These are phyloP conservation scores for Lipophrys pholis DNA, from an alignment of 2,113 vertebrate species.

Conservation along the genomic window DNA sequence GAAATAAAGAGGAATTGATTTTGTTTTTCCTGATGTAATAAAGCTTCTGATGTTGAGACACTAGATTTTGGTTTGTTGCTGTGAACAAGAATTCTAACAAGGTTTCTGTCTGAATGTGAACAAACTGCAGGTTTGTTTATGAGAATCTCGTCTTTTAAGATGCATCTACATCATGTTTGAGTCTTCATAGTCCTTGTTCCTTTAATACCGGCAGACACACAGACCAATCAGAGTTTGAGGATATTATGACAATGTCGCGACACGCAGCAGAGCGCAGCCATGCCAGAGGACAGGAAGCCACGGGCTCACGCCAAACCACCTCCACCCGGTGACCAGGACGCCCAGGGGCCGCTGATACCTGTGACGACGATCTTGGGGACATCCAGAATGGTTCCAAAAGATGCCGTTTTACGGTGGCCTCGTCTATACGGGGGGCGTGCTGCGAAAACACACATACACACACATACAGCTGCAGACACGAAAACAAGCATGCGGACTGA, in stretches of 20 bases:
- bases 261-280: conserved; percentile 78
- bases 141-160: too few species aligned
- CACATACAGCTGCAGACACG: conserved; percentile 86
- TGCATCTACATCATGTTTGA: too few species aligned
- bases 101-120: too few species aligned
- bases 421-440: conserved; percentile 94
- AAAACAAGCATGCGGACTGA: conserved; percentile 88
- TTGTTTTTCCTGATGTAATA: too few species aligned
- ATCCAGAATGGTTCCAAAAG: conserved; percentile 99
- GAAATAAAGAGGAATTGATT: too few species aligned
- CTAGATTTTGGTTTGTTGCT: too few species aligned
- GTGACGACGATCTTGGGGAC: conserved; percentile 99
- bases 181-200: too few species aligned
- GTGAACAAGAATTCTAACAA: too few species aligned
- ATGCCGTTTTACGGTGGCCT: conserved; percentile 99
- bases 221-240: too few species aligned
- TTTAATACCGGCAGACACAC: too few species aligned
- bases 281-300: conserved; percentile 47
- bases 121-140: too few species aligned
- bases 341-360: conserved; percentile 90
- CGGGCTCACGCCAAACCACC: conserved; percentile 47
- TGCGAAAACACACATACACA: conserved; percentile 95
- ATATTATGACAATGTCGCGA: conserved; percentile 74
- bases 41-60: too few species aligned
- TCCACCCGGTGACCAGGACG: conserved; percentile 60